Base-by-base conservation (phyloP, 2,113 vertebrate genomes). In the Glaucomys volans region DNA sequence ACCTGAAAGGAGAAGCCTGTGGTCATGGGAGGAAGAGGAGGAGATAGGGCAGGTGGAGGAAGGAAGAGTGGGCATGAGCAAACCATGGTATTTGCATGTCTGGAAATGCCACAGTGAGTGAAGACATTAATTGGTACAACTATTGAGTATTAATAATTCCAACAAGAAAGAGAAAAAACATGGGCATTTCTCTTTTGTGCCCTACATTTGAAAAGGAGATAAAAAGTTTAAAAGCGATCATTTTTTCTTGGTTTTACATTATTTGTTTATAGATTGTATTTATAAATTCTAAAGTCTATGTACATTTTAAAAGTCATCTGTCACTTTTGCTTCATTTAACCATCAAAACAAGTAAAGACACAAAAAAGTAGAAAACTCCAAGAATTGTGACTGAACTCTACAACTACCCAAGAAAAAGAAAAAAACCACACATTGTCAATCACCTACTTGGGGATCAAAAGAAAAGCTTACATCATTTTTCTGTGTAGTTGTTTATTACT, bases 361-460 rank as follows among this genome's bases (percentile, higher is more conserved):
- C 9, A 86, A 7, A 28, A 52, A 64, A 44, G 5, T 67, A 1
- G 30, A 72, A 88, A 71, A 87, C 1, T 91, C 24, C 52, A 74
- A 26, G 10, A 83, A 83, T 17, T 69, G 35, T 62, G 83, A 64
- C 92, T 20, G 76, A n/a, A 52, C 28, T 54, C 52, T n/a, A 30
- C 13, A 77, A 16, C 1, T 47, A 32, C 28, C 20, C 75, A 82
- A 88, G 14, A 89, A 86, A 76, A 1, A 40, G 62, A 54, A 5
- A 54, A 18, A 20, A 54, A 18, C 18, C 6, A 59, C 24, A 28
- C 59, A 28, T 26, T 26, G 8, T 62, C 8, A 24, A 67, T 80
- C 79, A 82, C 22, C 79, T 93, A 93, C 8, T 91, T 93, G 84
- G 62, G 26, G 75, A 84, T 97, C 72, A 91, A 93, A 95, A 69